Evolutionary conservation across 2,797 vertebrate species (phyloP), one percentile per base, ranked within the genome.

Genomic region (Nyctibius grandis): DNA sequence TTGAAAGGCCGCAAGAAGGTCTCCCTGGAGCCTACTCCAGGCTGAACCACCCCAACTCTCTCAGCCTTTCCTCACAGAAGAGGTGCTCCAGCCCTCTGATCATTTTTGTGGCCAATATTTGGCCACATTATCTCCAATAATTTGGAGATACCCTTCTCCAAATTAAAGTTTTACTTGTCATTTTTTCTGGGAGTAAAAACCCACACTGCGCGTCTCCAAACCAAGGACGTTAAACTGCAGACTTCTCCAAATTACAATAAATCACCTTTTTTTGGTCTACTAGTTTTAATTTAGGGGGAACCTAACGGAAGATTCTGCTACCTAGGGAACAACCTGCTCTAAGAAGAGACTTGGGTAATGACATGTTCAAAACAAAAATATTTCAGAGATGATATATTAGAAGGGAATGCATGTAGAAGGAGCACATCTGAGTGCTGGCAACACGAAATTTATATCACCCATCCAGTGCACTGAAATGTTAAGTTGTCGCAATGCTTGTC

Each of bases 361-460:
- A 17, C 6, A 9, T 4, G 2, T 23, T 70, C n/a, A 38, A 76
- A 76, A 8, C 13, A 59, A 56, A 56, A 60, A 7, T 22, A 9
- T 20, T 28, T 51, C 47, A 44, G 26, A 36, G 14, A 47, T 33
- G 4, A 3, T n/a, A 7, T 67, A 26, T 1, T 54, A 74, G 63
- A 63, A 70, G 11, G 15, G 83, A 83, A 70, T 13, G 26, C 29
- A 16, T 0, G 0, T 17, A 34, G 59, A 87, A 73, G 67, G 31
- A 74, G 18, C 18, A 20, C 29, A 38, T 28, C 64, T 57, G 72
- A 53, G 47, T 51, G 56, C 45, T 50, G 42, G 15, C 36, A 75
- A 4, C 34, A n/a, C 0, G 1, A 64, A 47, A 4, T 16, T 48
- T 47, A 12, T 16, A 12, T 40, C 65, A 65, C 10, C n/a, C 23